phyloP scores from a whole-genome alignment of 2,797 vertebrate genomes.

The Myotis daubentonii region DNA sequence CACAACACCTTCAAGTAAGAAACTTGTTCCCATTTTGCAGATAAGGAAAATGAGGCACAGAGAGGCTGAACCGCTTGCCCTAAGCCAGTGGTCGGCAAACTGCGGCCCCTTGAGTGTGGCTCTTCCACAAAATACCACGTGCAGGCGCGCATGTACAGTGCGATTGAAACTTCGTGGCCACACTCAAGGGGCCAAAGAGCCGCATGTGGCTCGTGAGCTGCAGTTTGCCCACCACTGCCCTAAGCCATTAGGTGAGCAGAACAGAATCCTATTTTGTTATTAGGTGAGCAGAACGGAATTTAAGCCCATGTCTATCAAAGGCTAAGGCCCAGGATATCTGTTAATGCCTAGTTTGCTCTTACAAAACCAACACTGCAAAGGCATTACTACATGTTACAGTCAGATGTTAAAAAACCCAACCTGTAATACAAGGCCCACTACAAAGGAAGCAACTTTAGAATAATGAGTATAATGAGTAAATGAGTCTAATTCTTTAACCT shows the following conservation, averaged over 20 bases:
- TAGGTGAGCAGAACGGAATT: background rate
- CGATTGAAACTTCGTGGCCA: too few species aligned
- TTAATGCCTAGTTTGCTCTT: background rate
- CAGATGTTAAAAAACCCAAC: background rate
- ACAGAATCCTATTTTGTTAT: background rate
- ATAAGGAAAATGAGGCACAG: background rate
- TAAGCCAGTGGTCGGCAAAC: too few species aligned
- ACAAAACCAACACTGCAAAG: background rate
- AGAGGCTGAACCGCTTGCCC: background rate
- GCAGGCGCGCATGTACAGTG: too few species aligned
- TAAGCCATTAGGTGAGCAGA: too few species aligned
- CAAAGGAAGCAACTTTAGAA: background rate
- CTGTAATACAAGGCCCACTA: background rate
- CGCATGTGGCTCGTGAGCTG: too few species aligned
- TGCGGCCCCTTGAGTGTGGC: too few species aligned
- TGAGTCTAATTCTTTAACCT: background rate
- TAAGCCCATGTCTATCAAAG: background rate
- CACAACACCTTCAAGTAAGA: background rate
- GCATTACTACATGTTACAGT: background rate
- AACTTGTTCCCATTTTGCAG: background rate
- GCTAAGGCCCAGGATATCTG: background rate
- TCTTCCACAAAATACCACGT: too few species aligned
- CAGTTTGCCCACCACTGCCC: too few species aligned
- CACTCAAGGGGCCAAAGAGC: too few species aligned
- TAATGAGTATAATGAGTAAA: background rate